phyloP scores from a whole-genome alignment of 2,797 vertebrate species.

The Graptemys geographica region DNA sequence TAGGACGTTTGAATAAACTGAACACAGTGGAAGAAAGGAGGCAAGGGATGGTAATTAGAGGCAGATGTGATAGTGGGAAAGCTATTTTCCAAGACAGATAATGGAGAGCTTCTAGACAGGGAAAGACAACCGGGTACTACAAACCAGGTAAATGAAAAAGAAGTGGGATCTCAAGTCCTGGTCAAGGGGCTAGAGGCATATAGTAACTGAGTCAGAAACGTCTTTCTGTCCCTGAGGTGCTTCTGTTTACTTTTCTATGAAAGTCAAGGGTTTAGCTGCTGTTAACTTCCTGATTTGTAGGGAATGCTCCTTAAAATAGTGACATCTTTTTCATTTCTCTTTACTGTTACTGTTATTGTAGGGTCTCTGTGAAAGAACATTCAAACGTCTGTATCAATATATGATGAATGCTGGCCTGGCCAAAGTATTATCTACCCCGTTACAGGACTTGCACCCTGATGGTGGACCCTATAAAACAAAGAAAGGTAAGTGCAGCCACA shows the following conservation, averaged over 20 bases:
- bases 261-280: not conserved
- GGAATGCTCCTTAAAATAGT: not conserved
- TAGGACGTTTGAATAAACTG: not conserved
- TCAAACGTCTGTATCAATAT: conserved; percentile 89
- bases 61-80: not conserved
- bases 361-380: conserved; percentile 86
- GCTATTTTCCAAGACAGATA: not conserved
- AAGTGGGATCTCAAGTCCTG: not conserved
- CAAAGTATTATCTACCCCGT: conserved; percentile 82
- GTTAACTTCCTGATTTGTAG: not conserved
- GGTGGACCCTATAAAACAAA: conserved; percentile 88
- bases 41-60: not conserved
- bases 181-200: not conserved
- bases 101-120: not conserved
- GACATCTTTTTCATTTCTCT: not conserved
- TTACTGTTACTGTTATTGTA: conserved; percentile 59
- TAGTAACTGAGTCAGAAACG: not conserved
- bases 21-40: not conserved
- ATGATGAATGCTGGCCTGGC: conserved; percentile 90
- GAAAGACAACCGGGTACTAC: not conserved
- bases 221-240: not conserved
- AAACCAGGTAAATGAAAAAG: not conserved
- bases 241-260: not conserved
- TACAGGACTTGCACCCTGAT: conserved; percentile 88
- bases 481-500: conserved; percentile 82